phyloP scores from a whole-genome alignment of 2,797 vertebrate genomes.

The Crax fasciolata region DNA sequence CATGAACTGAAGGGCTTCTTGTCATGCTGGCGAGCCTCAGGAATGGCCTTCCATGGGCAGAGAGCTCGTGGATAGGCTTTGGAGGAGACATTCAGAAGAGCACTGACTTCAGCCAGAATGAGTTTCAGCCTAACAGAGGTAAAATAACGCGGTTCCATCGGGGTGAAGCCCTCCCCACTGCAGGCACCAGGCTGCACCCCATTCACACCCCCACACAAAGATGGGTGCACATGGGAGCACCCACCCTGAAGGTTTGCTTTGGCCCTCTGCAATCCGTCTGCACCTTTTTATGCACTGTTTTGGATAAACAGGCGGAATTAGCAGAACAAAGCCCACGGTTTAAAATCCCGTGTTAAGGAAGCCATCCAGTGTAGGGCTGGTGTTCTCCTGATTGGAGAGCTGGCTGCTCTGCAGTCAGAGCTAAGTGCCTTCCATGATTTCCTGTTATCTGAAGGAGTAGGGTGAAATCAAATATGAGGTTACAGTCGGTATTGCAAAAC shows the following conservation, averaged over 20 bases:
- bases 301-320: conserved; percentile 24
- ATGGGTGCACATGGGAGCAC: background rate
- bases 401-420: conserved; percentile 2
- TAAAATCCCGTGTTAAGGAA: background rate
- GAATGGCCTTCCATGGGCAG: background rate
- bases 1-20: background rate
- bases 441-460: conserved; percentile 24
- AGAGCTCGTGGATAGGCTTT: background rate
- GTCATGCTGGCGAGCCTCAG: background rate
- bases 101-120: background rate
- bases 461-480: conserved; percentile 43
- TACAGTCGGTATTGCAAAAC: background rate
- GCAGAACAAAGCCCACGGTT: background rate
- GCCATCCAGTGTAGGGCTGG: background rate
- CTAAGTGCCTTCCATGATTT: conserved; percentile 50
- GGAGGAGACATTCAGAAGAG: background rate
- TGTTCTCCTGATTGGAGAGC: background rate
- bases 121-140: background rate
- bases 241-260: background rate
- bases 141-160: too few species aligned
- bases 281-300: background rate
- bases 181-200: too few species aligned
- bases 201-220: background rate
- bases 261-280: background rate
- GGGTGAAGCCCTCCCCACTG: too few species aligned